Evolutionary conservation across 2,888 invertebrate species (phyloP).

Genomic region (Athripsodes cinereus): DNA sequence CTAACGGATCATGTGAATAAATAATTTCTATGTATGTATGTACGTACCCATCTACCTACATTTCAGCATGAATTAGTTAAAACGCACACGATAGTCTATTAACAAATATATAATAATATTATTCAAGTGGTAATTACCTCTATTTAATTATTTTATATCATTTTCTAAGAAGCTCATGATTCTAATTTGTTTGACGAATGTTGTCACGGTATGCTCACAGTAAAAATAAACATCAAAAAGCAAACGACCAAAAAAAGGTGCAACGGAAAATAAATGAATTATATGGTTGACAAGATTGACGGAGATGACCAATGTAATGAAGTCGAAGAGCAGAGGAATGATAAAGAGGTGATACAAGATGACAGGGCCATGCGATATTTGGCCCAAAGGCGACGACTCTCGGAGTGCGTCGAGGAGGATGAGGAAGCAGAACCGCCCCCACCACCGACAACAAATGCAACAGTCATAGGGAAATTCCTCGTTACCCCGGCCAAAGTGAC

Average conservation of each 20-base stretch:
- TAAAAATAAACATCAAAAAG: background rate
- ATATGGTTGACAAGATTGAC: constrained; percentile 4
- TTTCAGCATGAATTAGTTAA: no score
- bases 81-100: background rate
- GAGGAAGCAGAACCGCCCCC: constrained; percentile 51
- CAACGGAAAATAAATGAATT: constrained; percentile 17
- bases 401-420: constrained; percentile 80
- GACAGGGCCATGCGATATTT: constrained; percentile 37
- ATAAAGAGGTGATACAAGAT: constrained; percentile 7
- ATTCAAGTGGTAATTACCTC: background rate
- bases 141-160: background rate
- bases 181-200: background rate
- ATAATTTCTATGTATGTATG: no score
- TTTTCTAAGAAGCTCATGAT: background rate
- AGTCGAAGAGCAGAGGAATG: constrained; percentile 8
- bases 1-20: no score
- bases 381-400: constrained; percentile 60
- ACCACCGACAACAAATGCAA: background rate
- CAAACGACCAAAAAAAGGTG: background rate
- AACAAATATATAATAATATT: no score
- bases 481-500: constrained; percentile 18
- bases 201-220: background rate
- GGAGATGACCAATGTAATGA: constrained; percentile 3
- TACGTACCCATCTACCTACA: no score
- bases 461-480: constrained; percentile 22